A percentile compares a stretch with the other conserved stretches of the same genome.
Conservation (phyloP, 1,140 invertebrate genomes). For the Lordiphosa collinella region DNA sequence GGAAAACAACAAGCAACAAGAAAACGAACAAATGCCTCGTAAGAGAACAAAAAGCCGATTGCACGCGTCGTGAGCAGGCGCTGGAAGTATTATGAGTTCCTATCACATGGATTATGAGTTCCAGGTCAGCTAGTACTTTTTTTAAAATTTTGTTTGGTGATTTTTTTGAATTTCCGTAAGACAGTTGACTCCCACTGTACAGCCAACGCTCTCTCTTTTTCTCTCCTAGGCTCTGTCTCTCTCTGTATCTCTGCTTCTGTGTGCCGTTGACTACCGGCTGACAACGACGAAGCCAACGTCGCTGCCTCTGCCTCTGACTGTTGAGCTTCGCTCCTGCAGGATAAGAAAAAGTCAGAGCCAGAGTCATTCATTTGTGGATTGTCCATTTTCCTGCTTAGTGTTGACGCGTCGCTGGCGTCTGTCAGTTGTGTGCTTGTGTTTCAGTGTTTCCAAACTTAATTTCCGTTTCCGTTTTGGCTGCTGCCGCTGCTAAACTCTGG, state of each 20-base stretch:
- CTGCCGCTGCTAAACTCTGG: conserved; percentile 52
- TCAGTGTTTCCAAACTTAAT: conserved; percentile 29
- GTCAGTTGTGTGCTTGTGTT: conserved; percentile 69
- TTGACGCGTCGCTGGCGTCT: conserved; percentile 59
- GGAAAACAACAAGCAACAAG: too few species aligned
- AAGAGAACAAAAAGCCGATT: too few species aligned
- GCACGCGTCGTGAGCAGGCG: too few species aligned
- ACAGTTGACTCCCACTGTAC: neutral
- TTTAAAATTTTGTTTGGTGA: too few species aligned
- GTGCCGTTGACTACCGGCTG: conserved; percentile 55
- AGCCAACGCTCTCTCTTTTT: neutral
- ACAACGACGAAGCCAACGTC: neutral
- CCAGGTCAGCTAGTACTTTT: too few species aligned
- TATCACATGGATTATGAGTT: too few species aligned
- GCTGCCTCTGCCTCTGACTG: conserved; percentile 28
- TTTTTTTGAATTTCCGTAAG: too few species aligned
- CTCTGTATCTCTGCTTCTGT: conserved; percentile 23
- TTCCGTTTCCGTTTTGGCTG: conserved; percentile 33
- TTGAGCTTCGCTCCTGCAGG: conserved; percentile 40
- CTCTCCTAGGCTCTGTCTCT: conserved; percentile 5
- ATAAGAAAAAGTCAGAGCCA: conserved; percentile 31
- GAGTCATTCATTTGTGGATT: conserved; percentile 24
- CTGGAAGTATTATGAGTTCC: too few species aligned
- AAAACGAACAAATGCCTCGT: too few species aligned
- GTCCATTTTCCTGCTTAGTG: conserved; percentile 31